A percentile compares a stretch with the other conserved stretches of the same genome.
Conservation (phyloP, 2,113 vertebrate genomes). For the Aepyceros melampus region DNA sequence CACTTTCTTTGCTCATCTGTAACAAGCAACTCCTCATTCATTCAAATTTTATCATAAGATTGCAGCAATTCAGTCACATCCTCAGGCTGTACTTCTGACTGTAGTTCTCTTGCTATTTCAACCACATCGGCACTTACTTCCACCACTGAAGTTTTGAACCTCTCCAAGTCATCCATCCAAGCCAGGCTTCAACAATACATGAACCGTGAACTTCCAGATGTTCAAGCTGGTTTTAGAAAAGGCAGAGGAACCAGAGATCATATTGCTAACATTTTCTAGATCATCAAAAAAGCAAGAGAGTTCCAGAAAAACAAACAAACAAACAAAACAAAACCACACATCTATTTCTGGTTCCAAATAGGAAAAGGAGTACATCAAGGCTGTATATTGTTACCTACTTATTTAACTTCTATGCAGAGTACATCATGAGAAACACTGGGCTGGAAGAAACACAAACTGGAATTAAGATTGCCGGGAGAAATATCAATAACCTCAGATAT, state of each 20-base stretch:
- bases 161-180: background rate
- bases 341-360: background rate
- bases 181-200: background rate
- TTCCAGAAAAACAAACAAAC: background rate
- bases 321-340: no score
- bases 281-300: background rate
- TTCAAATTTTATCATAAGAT: background rate
- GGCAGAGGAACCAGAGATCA: background rate
- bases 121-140: background rate
- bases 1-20: background rate
- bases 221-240: background rate
- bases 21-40: background rate
- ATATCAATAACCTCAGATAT: background rate
- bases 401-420: background rate
- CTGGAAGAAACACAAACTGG: background rate
- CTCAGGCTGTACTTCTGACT: background rate
- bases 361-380: rapidly evolving
- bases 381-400: background rate
- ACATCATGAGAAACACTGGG: background rate
- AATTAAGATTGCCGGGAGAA: rapidly evolving
- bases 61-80: background rate
- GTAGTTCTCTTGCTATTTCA: background rate
- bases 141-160: background rate
- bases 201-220: background rate
- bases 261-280: background rate